Evolutionary conservation across 2,113 vertebrate genomes (phyloP), one percentile per base, ranked within the genome.

Genomic region (Chelonoidis abingdonii): DNA sequence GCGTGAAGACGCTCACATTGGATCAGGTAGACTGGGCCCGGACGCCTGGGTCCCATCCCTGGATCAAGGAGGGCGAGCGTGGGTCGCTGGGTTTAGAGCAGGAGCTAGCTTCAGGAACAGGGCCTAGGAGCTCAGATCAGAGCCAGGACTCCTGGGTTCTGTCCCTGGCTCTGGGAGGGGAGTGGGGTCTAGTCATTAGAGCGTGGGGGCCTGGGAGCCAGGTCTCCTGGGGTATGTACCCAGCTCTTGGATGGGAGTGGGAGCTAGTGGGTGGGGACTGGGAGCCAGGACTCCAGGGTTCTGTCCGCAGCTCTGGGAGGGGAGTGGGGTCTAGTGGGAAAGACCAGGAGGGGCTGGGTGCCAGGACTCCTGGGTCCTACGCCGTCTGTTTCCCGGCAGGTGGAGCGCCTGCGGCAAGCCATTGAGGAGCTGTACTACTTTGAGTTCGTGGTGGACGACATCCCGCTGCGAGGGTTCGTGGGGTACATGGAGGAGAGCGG

Each of bases 381-480:
- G 22, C 56, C 19, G 80, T 44, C 57, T 78, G 41, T 96, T 53
- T 88, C 29, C 57, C 6, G 79, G 12, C 90, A 99, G 99, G 98
- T 99, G 88, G 99, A 99, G 41, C 98, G 98, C 94, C 98, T 99
- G 35, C 98, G 98, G 24, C 98, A 99, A 93, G 99, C 99, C 76
- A 98, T 99, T 3, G 99, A 99, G 93, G 99, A 99, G 95, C 97
- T 99, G 25, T 99, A 99, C 97, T 99, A 99, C 98, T 99, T 99
- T 97, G 99, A 99, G 92, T 99, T 99, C 96, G 99, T 99, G 93
- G 96, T 99, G 93, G 99, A 99, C 62, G 99, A 99, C 86, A 98
- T 99, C 95, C 99, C 99, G 27, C 98, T 99, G 88, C 99, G 99
- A 96, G 99, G 99, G 52, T 99, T 99, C 92, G 99, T 99, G 93